Conservation (phyloP, 2,888 invertebrate genomes). For the Noctua pronuba region DNA sequence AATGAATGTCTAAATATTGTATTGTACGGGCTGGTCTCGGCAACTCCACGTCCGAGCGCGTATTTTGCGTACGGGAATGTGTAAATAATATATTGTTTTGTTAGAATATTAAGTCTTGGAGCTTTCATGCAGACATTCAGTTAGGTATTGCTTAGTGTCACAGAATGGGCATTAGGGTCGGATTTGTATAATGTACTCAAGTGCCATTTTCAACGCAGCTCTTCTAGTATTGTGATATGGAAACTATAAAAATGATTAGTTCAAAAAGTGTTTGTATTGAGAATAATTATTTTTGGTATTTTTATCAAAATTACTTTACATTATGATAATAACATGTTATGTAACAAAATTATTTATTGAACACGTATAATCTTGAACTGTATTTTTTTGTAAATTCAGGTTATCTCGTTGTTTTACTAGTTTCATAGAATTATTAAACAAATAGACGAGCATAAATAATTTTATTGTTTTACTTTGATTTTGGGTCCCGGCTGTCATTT, state of each 20-base stretch:
- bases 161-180: not conserved
- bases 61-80: too few relatives aligned
- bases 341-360: not conserved
- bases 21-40: too few relatives aligned
- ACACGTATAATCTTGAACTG: not conserved
- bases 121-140: not conserved
- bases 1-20: too few relatives aligned
- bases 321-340: not conserved
- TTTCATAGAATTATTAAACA: not conserved
- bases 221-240: not conserved
- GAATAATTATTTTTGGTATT: not conserved
- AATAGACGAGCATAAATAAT: not conserved
- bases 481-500: too few relatives aligned
- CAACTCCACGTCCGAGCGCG: too few relatives aligned
- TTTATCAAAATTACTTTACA: too few relatives aligned
- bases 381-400: not conserved
- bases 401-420: not conserved
- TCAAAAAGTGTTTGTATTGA: not conserved
- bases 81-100: not conserved
- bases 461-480: conserved; percentile 1
- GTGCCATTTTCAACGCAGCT: not conserved
- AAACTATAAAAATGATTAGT: too few relatives aligned
- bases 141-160: not conserved
- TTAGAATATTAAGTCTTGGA: not conserved
- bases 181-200: not conserved